Conservation (phyloP, 1,140 invertebrate species). For the Diabrotica undecimpunctata region DNA sequence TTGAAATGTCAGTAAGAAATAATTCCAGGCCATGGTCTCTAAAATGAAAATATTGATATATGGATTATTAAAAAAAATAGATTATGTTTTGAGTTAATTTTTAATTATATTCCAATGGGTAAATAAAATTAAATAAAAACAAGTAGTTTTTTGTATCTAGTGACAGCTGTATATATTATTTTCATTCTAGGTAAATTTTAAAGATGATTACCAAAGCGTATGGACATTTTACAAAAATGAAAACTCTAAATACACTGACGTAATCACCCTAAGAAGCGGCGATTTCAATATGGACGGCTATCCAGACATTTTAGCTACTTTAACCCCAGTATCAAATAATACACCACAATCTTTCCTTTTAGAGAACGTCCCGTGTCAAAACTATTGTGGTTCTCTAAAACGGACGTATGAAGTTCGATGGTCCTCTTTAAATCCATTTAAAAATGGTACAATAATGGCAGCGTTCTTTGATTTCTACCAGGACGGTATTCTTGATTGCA, state of each 20-base stretch:
- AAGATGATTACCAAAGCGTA: slow-evolving; percentile 59
- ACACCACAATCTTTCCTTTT: slow-evolving; percentile 67
- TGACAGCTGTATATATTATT: too few relatives aligned
- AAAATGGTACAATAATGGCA: slow-evolving; percentile 71
- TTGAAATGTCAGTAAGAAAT: too few relatives aligned
- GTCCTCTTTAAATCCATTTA: slow-evolving; percentile 65
- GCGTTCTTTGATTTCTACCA: slow-evolving; percentile 92
- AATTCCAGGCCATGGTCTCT: too few relatives aligned
- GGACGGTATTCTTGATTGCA: slow-evolving; percentile 77
- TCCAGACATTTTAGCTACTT: slow-evolving; percentile 82
- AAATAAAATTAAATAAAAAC: too few relatives aligned
- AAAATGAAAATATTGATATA: too few relatives aligned
- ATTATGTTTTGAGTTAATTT: too few relatives aligned
- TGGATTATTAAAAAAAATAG: too few relatives aligned
- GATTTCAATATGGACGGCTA: slow-evolving; percentile 97
- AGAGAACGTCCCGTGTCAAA: slow-evolving; percentile 69
- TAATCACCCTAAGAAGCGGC: slow-evolving; percentile 79
- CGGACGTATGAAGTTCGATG: slow-evolving; percentile 75
- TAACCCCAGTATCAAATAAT: slow-evolving; percentile 54
- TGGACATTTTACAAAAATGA: slow-evolving; percentile 65
- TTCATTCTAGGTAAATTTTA: slow-evolving; percentile 58
- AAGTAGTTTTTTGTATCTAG: too few relatives aligned
- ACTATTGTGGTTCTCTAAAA: slow-evolving; percentile 56
- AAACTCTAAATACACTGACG: slow-evolving; percentile 58
- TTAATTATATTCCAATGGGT: too few relatives aligned